Evolutionary conservation across 2,888 invertebrate genomes (phyloP), one percentile per base, ranked within the genome.

Genomic region (Pandemis corylana): DNA sequence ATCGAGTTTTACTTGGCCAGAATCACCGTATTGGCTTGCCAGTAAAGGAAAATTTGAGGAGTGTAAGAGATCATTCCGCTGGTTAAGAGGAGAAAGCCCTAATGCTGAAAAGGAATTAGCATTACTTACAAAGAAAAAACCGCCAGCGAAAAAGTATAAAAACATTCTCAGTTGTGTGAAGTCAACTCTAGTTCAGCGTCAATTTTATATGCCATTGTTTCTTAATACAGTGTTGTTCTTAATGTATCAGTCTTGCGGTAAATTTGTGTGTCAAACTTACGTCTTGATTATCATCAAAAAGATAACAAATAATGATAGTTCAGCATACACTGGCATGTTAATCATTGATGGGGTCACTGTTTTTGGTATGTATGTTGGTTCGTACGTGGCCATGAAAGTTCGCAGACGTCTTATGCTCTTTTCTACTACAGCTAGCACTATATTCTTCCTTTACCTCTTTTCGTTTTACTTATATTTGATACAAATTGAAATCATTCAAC

Each of bases 21-120:
- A 70, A 20, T 49, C 51, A n/a, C 63, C 62, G 6, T 51, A 63
- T 63, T 70, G 70, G 70, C 9, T 70, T 42, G 64, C 70, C 3
- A 63, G 63, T 42, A 15, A 28, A 36, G 70, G 70, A 5, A 62
- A 42, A 20, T 15, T 63, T 36, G 42, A 70, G 1, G 70, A 70
- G 5, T 70, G 63, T 63, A 10, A 41, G 3, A 20, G 42, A 36
- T 20, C 70, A n/a, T 70, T 70, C 10, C 13, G 51, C 3, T 63
- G 63, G 70, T 15, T 70, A 2, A 51, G 70, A 13, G 63, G 70
- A 41, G 7, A 51, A n/a, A 42, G 51, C 9, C 41, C 15, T 9
- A 15, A 36, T 20, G 10, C 28, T 12, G 36, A 62, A 49, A 28
- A 49, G n/a, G 70, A 70, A 15, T 10, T 70, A 6, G 42, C 42